Evolutionary conservation across 2,888 invertebrate genomes (phyloP).

Genomic region (Metellina segmentata): DNA sequence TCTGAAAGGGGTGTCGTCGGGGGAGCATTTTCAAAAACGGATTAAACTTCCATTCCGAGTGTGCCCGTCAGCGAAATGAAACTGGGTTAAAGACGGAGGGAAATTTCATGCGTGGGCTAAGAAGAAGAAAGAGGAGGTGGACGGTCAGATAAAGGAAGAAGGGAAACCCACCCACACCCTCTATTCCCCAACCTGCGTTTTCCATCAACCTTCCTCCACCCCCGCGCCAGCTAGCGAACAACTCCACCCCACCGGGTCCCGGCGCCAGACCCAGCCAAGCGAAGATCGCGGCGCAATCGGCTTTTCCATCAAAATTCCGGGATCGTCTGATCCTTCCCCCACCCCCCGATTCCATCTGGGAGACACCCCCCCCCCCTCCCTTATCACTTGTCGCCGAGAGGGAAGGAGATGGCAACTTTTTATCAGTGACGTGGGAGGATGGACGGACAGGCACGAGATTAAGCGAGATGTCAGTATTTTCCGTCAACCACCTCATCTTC

Average conservation of each 20-base stretch:
- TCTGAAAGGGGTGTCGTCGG: background rate
- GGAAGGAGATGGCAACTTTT: constrained; percentile 16
- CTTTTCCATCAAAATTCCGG: constrained; percentile 71
- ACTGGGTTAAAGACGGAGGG: constrained; percentile 51
- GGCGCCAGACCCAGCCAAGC: constrained; percentile 70
- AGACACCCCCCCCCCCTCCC: constrained; percentile 1
- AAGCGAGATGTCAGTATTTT: constrained; percentile 58
- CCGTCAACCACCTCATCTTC: constrained; percentile 35
- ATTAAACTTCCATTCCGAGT: constrained; percentile 24
- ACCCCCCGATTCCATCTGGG: constrained; percentile 5
- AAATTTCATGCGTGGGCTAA: constrained; percentile 17
- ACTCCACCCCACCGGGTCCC: background rate
- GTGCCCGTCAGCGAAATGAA: constrained; percentile 24
- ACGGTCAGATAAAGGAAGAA: too few relatives aligned
- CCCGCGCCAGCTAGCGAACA: constrained; percentile 47
- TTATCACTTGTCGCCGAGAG: constrained; percentile 50
- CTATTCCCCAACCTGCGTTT: background rate
- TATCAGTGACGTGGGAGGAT: background rate
- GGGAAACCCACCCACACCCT: background rate
- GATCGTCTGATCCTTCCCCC: constrained; percentile 3
- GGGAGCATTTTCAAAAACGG: constrained; percentile 46
- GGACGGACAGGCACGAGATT: constrained; percentile 40
- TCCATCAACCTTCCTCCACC: background rate
- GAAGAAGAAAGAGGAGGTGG: background rate
- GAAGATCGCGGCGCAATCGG: constrained; percentile 66